Evolutionary conservation across 2,888 invertebrate genomes (phyloP), one percentile per base, ranked within the genome.

Genomic region (Mylabris sibirica): DNA sequence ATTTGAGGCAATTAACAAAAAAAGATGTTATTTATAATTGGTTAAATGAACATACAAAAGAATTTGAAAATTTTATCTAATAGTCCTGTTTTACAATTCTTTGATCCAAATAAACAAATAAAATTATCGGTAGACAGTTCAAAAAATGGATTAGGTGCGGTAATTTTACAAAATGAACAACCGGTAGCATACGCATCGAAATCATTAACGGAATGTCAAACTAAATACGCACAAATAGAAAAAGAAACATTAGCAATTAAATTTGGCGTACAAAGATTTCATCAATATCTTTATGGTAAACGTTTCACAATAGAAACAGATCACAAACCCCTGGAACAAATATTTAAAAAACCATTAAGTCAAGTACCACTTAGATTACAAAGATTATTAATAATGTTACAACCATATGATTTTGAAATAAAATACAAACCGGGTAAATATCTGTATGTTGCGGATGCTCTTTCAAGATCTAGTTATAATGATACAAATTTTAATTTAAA

Each of bases 401-500:
- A 72, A 66, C 38, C 24, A 26, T 72, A 72, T 67, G 67, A 66
- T 53, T 38, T 66, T 64, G 53, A 14, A 17, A 62, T 71, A 1
- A 63, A 41, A 30, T 73, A 70, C 38, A 81, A 71, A 60, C 79
- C 8, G 2, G 80, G 80, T 22, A 76, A 74, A 63, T 62, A 77
- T 44, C 75, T 81, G 72, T 69, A 72, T 59, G 70, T 80, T 22
- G 78, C 79, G 34, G 80, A 81, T 66, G 71, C 77, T 24, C 69
- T 76, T 38, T 80, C 78, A 17, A 63, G 78, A 60, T 68, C 75
- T 22, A 72, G 68, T 66, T 69, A 74, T 49, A 59, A 67, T n/a
- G 68, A 71, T 61, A 61, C 67, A 38, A 22, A 62, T 38, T 17
- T 17, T 11, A 30, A 62, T 1, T 38, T 38, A 34, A 34, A 5